These are phyloP conservation scores for Ciconia nigra DNA, from an alignment of 2,797 vertebrate genomes.

Conservation along the genomic window DNA sequence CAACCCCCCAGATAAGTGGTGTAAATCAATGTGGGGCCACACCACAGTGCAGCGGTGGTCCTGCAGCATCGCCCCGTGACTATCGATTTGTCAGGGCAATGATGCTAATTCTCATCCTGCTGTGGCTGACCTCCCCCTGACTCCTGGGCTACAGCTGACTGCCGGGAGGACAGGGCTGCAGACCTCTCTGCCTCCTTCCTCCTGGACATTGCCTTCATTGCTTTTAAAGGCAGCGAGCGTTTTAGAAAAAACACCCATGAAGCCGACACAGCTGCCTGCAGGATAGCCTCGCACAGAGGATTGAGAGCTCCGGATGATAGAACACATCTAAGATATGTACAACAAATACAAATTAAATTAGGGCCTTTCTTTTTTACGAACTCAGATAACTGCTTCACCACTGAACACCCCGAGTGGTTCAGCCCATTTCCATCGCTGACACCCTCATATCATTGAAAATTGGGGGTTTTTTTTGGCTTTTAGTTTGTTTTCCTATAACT, in stretches of 20 bases:
- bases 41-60: rapidly evolving
- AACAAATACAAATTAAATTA: not conserved
- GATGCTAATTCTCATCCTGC: not conserved
- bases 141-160: not conserved
- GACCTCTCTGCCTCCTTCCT: not conserved
- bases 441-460: not conserved
- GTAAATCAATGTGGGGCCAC: not conserved
- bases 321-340: not conserved
- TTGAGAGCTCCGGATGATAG: not conserved
- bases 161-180: not conserved
- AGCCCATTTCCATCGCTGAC: not conserved
- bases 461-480: not conserved
- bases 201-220: not conserved
- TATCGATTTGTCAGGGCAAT: not conserved
- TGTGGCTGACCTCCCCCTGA: not conserved
- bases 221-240: not conserved
- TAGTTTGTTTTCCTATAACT: not conserved
- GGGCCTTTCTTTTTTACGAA: not conserved
- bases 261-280: not conserved
- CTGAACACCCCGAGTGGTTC: not conserved
- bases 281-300: not conserved
- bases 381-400: not conserved
- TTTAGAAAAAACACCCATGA: not conserved
- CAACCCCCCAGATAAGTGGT: not conserved
- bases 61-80: rapidly evolving